Percentiles rank a stretch among this genome's conserved stretches.
phyloP scores from a whole-genome alignment of 2,113 vertebrate species.

The Oreochromis niloticus region DNA sequence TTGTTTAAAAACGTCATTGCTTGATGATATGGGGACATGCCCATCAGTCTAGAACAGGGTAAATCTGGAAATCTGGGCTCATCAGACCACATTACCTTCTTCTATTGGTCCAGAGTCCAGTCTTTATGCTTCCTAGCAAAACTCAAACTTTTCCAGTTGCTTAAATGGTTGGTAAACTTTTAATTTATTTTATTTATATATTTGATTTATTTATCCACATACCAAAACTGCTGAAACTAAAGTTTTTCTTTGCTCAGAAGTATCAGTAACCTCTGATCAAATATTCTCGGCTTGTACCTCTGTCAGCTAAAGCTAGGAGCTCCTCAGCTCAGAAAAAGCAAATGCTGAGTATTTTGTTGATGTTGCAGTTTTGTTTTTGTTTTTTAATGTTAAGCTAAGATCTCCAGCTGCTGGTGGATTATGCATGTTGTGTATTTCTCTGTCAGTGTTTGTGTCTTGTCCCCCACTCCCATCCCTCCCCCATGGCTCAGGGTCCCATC shows the following conservation, averaged over 20 bases:
- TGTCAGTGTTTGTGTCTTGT: slow-evolving; percentile 29
- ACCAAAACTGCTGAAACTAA: neutral
- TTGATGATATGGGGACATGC: neutral
- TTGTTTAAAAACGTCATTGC: neutral
- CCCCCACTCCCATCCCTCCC: slow-evolving; percentile 49
- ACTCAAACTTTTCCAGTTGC: neutral
- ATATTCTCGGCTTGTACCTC: neutral
- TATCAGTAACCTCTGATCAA: neutral
- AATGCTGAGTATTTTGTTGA: neutral
- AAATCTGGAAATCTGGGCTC: neutral
- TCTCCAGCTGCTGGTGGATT: slow-evolving; percentile 5
- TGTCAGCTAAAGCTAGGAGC: neutral
- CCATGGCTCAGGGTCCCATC: slow-evolving; percentile 74
- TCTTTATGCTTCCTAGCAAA: neutral
- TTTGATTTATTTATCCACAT: neutral
- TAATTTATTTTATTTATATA: neutral
- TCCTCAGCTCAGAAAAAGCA: neutral
- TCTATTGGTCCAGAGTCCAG: neutral
- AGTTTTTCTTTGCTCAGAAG: neutral
- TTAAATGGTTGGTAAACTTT: neutral
- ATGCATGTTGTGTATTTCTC: slow-evolving; percentile 32
- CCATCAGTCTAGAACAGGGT: neutral
- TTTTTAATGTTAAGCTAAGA: neutral
- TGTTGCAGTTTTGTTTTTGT: neutral
- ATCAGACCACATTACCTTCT: neutral